Percentiles rank a stretch among this genome's conserved stretches.
Conservation (phyloP, 2,888 invertebrate species). For the Cyaniris semiargus region DNA sequence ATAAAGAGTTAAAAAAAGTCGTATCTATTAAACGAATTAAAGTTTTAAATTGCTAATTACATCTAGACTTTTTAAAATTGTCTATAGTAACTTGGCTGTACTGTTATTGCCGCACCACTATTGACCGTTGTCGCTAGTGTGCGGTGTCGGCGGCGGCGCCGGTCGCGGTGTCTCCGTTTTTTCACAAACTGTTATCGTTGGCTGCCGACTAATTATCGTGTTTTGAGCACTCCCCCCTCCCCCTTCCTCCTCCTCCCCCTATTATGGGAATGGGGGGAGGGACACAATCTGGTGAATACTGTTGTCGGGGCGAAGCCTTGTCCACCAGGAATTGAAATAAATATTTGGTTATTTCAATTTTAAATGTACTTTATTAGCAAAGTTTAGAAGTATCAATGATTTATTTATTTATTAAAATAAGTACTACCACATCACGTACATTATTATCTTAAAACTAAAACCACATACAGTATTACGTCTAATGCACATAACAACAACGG, state of each 20-base stretch:
- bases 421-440: no score
- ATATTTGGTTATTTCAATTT: not conserved
- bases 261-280: not conserved
- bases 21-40: no score
- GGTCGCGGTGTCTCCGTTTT: constrained; percentile 11
- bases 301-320: not conserved
- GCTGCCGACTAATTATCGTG: constrained; percentile 11
- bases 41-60: no score
- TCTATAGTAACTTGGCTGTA: no score
- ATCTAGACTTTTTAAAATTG: no score
- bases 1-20: no score
- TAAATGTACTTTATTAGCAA: not conserved
- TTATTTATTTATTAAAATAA: no score
- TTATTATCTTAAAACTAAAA: no score
- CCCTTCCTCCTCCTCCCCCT: not conserved
- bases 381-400: not conserved
- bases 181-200: not conserved
- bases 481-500: no score
- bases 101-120: no score
- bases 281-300: not conserved
- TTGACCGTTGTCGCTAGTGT: not conserved
- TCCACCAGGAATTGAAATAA: not conserved
- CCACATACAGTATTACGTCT: no score
- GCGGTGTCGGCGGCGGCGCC: not conserved
- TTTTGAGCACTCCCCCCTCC: not conserved